Percentiles rank a stretch among this genome's conserved stretches.
Conservation (phyloP, 2,113 vertebrate genomes). For the Empidonax traillii region DNA sequence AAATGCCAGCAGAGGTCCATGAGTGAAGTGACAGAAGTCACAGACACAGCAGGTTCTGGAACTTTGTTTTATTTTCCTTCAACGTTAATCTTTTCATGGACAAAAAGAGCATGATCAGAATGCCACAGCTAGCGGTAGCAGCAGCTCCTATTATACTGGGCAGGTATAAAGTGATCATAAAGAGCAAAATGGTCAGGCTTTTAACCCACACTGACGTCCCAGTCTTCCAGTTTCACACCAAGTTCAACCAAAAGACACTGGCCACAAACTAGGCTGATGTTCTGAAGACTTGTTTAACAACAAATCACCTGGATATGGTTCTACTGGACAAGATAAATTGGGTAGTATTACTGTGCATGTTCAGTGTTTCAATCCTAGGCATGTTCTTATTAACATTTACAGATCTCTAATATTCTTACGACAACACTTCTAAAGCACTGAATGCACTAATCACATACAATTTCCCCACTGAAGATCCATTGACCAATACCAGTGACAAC, state of each 20-base stretch:
- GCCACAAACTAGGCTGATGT: not conserved
- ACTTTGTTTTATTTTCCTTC: not conserved
- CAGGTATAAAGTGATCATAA: not conserved
- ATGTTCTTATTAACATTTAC: not conserved
- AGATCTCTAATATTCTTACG: not conserved
- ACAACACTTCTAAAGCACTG: not conserved
- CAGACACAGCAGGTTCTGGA: not conserved
- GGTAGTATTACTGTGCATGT: not conserved
- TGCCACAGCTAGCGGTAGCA: not conserved
- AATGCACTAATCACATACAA: accelerated
- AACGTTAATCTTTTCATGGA: not conserved
- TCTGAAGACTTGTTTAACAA: not conserved
- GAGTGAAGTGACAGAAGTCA: not conserved
- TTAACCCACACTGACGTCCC: not conserved
- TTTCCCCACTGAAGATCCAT: not conserved
- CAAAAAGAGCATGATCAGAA: not conserved
- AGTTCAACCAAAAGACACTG: not conserved
- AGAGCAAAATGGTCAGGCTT: not conserved
- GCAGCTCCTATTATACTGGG: not conserved
- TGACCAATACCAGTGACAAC: not conserved
- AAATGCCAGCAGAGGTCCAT: not conserved
- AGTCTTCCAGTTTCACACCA: not conserved
- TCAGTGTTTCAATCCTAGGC: not conserved
- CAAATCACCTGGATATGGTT: not conserved
- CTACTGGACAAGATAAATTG: not conserved